Evolutionary conservation across 2,888 invertebrate species (phyloP).

Genomic region (Lamellibrachia satsuma): DNA sequence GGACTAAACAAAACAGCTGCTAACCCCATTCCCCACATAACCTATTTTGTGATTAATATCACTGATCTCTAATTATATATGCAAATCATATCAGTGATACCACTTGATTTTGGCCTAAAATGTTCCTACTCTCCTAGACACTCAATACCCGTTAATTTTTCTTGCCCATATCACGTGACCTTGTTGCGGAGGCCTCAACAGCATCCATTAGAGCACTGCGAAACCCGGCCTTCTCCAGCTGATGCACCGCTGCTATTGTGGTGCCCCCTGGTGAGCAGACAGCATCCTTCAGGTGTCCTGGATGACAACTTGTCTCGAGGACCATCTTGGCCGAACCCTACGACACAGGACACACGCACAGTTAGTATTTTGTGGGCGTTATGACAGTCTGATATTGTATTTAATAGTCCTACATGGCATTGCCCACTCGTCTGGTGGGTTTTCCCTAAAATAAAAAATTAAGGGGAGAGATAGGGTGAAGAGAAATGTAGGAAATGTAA

Average conservation of each 20-base stretch:
- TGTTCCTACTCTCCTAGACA: not conserved
- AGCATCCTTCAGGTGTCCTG: constrained; percentile 87
- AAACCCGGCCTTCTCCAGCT: constrained; percentile 83
- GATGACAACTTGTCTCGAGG: constrained; percentile 79
- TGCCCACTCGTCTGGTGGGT: too few species aligned
- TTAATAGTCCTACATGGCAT: not conserved
- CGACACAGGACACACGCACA: not conserved
- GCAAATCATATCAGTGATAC: too few species aligned
- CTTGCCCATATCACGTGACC: constrained; percentile 53
- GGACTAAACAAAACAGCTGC: too few species aligned
- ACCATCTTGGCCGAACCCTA: constrained; percentile 87
- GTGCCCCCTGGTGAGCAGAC: constrained; percentile 91
- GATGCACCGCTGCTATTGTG: constrained; percentile 87
- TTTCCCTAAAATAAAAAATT: not conserved
- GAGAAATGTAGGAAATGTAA: too few species aligned
- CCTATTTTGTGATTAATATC: too few species aligned
- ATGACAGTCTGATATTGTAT: not conserved
- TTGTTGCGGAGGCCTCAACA: constrained; percentile 80
- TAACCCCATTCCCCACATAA: too few species aligned
- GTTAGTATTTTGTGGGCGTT: not conserved
- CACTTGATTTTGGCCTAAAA: too few species aligned
- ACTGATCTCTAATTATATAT: too few species aligned
- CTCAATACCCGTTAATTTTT: not conserved
- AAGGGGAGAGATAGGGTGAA: too few species aligned
- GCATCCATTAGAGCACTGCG: constrained; percentile 87